Evolutionary conservation across 1,140 invertebrate genomes (phyloP), one percentile per base, ranked within the genome.

Genomic region (Drosophila saltans): DNA sequence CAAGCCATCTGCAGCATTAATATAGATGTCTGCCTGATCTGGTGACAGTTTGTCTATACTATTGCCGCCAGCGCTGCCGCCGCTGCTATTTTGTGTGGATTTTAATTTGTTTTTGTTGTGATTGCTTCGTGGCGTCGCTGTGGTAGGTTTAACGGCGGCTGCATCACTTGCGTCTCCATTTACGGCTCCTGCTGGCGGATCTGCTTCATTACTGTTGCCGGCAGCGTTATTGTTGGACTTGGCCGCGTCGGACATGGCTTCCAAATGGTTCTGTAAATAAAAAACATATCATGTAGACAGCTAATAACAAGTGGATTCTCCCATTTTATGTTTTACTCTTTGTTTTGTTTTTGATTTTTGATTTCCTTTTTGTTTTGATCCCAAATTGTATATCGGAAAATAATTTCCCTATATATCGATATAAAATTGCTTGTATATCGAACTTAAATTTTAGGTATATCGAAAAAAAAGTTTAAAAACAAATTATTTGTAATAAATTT

Each of bases 1-100:
- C 81, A 97, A 94, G 36, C 96, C 96, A 93, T 97, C 96, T 80
- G 96, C 94, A 80, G 95, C 95, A 85, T 97, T 97, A 66, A 97
- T 97, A 72, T 95, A 97, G 75, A 96, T 95, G 90, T 96, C 94
- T 11, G 55, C 10, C 80, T 95, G 94, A 75, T 95, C 93, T 66
- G 92, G 93, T 40, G 93, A 93, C 2, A 93, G 91, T 80, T 94
- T 92, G 41, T 92, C 91, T 78, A 82, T 81, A 67, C 91, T 91
- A 10, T 72, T 72, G 59, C 77, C 72, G 3, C 75, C 80, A 48
- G 77, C 91, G 72, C 88, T 91, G 72, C 77, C 72, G 3, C 75
- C 80, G 57, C 79, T 91, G 74, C 88, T 91, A 28, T 91, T 90
- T 16, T 90, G 84, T 28, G 83, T 75, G 4, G 90, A 91, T 75